Evolutionary conservation across 2,113 vertebrate species (phyloP), one percentile per base, ranked within the genome.

Genomic region (Notiomystis cincta): DNA sequence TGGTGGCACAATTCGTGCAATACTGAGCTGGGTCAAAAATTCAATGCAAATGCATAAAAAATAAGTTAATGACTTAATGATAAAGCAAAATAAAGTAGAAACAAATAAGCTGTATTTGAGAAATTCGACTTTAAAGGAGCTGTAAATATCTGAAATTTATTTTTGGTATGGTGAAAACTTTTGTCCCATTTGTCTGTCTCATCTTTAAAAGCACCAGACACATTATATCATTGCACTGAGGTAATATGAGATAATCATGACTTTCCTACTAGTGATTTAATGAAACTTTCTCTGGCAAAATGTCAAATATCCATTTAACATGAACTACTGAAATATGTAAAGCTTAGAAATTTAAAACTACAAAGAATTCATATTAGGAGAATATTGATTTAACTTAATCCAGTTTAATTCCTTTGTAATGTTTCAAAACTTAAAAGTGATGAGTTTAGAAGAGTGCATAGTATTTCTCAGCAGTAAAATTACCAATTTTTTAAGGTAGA

Each of bases 341-440:
- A 92, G 53, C 76, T 94, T 82, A 84, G 84, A 97, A 96, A 95
- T 91, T 82, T 93, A 72, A 90, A 96, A 93, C 64, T 94, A 87
- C 79, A 89, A 89, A 79, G 77, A 69, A 77, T 87, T 92, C 87
- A 79, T 96, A 73, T 94, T 96, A 96, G 89, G 44, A 79, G 61
- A 79, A 75, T 96, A 97, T 96, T 96, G 97, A 97, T 97, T 93
- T 94, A 92, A 79, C 71, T 93, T 97, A 96, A 97, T 95, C 96
- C 87, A 95, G 84, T 97, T 96, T 97, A 96, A 96, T 97, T 96
- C 31, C 76, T 95, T 95, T 93, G 75, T 96, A 95, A 96, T 95
- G 90, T 94, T 95, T 97, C 91, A 90, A 90, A 96, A 95, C 70
- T 70, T 92, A 70, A 65, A 95, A 93, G 44, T 33, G 33, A 91